phyloP scores from a whole-genome alignment of 2,888 invertebrate genomes.

The Trichopoda pennipes region DNA sequence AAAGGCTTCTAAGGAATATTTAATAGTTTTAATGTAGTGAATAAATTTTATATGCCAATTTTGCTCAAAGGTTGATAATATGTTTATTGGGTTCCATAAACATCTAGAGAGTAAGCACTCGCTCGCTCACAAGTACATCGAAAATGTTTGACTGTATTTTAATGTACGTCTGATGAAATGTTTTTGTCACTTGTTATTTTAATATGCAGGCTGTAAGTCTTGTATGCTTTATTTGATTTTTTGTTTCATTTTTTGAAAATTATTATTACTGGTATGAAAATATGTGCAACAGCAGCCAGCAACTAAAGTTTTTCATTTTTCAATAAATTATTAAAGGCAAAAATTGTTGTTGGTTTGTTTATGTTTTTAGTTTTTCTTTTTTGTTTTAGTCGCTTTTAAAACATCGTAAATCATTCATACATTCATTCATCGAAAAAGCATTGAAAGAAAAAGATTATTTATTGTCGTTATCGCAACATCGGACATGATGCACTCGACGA shows the following conservation, averaged over 20 bases:
- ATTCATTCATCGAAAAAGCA: constrained; percentile 71
- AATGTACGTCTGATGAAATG: constrained; percentile 48
- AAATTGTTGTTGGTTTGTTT: constrained; percentile 45
- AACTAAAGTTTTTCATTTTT: constrained; percentile 62
- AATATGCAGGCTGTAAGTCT: constrained; percentile 52
- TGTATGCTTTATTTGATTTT: constrained; percentile 41
- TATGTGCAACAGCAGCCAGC: constrained; percentile 39
- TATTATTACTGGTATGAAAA: constrained; percentile 24
- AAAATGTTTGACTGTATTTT: neutral
- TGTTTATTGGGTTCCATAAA: constrained; percentile 4
- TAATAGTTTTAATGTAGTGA: no score
- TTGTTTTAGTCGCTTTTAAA: constrained; percentile 57
- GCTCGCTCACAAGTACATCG: neutral
- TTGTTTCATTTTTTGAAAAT: no score
- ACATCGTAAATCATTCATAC: constrained; percentile 73
- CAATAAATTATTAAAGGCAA: constrained; percentile 71
- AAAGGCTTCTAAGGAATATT: no score
- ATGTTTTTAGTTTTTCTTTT: constrained; percentile 37
- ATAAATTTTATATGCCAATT: no score
- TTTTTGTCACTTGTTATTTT: constrained; percentile 66
- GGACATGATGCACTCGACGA: constrained; percentile 71
- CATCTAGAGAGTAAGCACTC: neutral
- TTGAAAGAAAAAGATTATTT: constrained; percentile 70
- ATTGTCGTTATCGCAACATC: constrained; percentile 68
- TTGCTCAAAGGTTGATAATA: neutral